Conservation (phyloP, 1,140 invertebrate species). For the Thaumatotibia leucotreta region DNA sequence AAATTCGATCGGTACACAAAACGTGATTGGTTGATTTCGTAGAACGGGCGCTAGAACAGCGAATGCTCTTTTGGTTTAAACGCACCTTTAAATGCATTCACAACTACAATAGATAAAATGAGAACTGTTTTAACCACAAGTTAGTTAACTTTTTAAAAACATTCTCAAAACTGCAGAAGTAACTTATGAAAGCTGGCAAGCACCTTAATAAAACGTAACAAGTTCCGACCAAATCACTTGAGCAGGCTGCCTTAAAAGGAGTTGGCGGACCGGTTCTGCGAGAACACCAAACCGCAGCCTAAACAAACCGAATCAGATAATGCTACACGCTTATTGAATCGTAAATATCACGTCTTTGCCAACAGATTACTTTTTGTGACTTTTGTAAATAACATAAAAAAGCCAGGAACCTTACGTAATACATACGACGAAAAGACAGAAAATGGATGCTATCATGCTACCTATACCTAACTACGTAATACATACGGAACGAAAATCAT, state of each 20-base stretch:
- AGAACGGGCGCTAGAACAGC: too few relatives aligned
- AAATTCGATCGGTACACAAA: too few relatives aligned
- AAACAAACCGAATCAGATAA: conserved; percentile 13
- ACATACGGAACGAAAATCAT: too few relatives aligned
- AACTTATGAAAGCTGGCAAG: not conserved
- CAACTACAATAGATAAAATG: not conserved
- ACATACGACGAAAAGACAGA: too few relatives aligned
- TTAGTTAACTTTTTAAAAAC: not conserved
- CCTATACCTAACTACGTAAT: too few relatives aligned
- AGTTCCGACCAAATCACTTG: conserved; percentile 9
- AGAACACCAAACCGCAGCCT: not conserved
- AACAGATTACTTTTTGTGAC: not conserved
- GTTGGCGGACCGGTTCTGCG: not conserved
- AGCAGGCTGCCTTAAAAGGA: not conserved
- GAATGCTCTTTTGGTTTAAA: too few relatives aligned
- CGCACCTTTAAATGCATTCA: not conserved
- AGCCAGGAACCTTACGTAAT: too few relatives aligned
- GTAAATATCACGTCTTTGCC: not conserved
- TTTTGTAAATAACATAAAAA: too few relatives aligned
- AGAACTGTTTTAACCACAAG: not conserved
- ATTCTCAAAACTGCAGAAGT: not conserved
- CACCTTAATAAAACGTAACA: not conserved
- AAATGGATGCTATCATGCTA: too few relatives aligned
- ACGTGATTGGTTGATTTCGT: too few relatives aligned
- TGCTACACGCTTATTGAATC: conserved; percentile 5